Evolutionary conservation across 2,888 invertebrate genomes (phyloP).

Genomic region (Lamellibrachia columna): DNA sequence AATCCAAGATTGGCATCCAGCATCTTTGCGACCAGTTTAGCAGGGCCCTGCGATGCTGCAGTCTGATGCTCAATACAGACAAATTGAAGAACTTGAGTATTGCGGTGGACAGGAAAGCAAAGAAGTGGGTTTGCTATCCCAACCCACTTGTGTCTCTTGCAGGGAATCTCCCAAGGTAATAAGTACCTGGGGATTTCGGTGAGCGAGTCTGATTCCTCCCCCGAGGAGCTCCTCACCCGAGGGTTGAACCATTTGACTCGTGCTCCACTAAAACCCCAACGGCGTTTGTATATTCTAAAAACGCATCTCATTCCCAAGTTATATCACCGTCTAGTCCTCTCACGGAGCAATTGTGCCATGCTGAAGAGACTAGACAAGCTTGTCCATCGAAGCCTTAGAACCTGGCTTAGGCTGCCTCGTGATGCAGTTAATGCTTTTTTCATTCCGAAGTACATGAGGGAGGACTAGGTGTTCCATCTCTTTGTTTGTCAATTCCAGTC

Average conservation of each 20-base stretch:
- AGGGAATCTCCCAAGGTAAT: not conserved
- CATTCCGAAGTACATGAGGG: not conserved
- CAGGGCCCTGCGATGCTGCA: not conserved
- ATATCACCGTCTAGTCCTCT: not conserved
- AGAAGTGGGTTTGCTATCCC: not conserved
- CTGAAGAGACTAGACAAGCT: not conserved
- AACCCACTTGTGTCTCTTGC: not conserved
- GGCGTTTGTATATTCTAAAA: not conserved
- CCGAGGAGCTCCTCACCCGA: too few relatives aligned
- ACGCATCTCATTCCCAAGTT: not conserved
- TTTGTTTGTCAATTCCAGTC: not conserved
- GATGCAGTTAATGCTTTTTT: not conserved
- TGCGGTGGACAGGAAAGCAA: not conserved
- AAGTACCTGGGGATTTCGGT: not conserved
- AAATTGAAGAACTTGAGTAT: not conserved
- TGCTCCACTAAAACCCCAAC: not conserved
- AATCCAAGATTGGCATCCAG: not conserved
- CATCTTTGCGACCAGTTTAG: constrained; percentile 19
- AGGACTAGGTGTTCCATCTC: not conserved
- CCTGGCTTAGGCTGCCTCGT: not conserved
- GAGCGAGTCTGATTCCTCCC: not conserved
- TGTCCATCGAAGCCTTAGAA: not conserved
- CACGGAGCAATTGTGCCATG: too few relatives aligned
- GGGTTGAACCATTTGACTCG: too few relatives aligned
- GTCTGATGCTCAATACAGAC: not conserved